Percentiles rank a stretch among this genome's conserved stretches.
These are phyloP conservation scores for Drosophila tani DNA, from an alignment of 1,140 invertebrate genomes.

Conservation along the genomic window DNA sequence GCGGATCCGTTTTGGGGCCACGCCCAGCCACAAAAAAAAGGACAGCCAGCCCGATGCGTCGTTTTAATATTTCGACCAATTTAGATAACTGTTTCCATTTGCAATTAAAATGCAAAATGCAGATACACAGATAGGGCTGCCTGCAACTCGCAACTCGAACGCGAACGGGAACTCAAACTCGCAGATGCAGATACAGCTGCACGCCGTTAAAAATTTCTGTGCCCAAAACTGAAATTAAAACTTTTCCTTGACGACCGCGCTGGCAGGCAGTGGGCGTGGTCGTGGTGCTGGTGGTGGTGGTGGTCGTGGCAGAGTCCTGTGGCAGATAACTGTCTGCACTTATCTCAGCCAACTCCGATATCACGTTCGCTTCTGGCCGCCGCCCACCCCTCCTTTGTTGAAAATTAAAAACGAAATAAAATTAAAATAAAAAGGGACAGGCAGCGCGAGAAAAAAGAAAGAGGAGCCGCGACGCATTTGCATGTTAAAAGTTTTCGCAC, in stretches of 20 bases:
- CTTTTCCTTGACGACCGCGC: constrained; percentile 66
- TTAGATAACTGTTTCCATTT: constrained; percentile 85
- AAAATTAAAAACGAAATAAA: constrained; percentile 82
- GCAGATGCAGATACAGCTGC: constrained; percentile 38
- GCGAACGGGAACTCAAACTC: neutral
- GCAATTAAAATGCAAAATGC: constrained; percentile 84
- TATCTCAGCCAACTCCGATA: constrained; percentile 77
- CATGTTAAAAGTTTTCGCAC: constrained; percentile 82
- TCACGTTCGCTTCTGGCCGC: constrained; percentile 60
- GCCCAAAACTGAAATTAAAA: constrained; percentile 78
- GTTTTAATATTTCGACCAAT: constrained; percentile 84
- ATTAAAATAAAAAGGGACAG: constrained; percentile 51
- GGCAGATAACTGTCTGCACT: constrained; percentile 68
- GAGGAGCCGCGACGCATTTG: constrained; percentile 65
- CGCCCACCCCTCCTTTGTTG: constrained; percentile 34
- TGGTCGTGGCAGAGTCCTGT: constrained; percentile 17
- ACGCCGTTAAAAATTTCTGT: constrained; percentile 59
- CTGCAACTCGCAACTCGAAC: constrained; percentile 1
- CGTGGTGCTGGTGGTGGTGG: constrained; percentile 11
- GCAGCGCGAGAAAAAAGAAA: constrained; percentile 9
- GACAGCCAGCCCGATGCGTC: constrained; percentile 52
- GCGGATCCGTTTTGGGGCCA: constrained; percentile 23
- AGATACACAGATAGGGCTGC: constrained; percentile 53
- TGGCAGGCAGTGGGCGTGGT: constrained; percentile 25
- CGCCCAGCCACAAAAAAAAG: constrained; percentile 13